Base-by-base conservation (phyloP, 2,797 vertebrate species). In the Myoxocephalus aenaeus region DNA sequence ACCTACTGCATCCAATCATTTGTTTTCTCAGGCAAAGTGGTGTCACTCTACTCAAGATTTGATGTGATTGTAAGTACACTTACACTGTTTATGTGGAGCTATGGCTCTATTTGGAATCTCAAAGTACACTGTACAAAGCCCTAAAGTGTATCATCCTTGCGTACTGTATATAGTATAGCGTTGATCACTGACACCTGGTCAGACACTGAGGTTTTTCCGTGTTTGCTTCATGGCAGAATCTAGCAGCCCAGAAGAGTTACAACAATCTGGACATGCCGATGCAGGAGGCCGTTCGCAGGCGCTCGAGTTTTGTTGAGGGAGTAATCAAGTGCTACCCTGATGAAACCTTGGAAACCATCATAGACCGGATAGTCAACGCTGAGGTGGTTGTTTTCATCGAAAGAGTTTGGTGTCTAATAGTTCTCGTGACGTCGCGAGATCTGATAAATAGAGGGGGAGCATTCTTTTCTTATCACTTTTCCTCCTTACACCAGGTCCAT, bases 31-130 rank as follows among this genome's bases (percentile, higher is more conserved):
- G 98, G 97, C 53, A 95, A 92, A 85, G 97, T 99, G 12, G 96
- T 99, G 20, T 97, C 97, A 1, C 95, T 99, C 73, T 99, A 99
- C 85, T 98, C 98, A 1, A 95, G 97, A 73, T 99, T 99, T 2
- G 98, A 99, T 3, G 97, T 98, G 53, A 99, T 99, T 82, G 98
- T 99, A 88, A 98, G 98, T 97, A 87, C n/a, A 2, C 18, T 18
- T 6, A 1, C 3, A 2, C 15, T 2, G 2, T 14, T 62, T 50
- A 48, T 10, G 3, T 38, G 29, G 17, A 44, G 36, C 27, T n/a
- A 22, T 0, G 0, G 20, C 17, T 46, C 18, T 14, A 11, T 56
- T 56, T 56, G 63, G 14, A 34, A 42, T 22, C 38, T 44, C 38
- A 9, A n/a, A 48, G 22, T 40, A 18, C 42, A 4, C 14, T 15